phyloP scores from a whole-genome alignment of 2,113 vertebrate species.

The Calidris pugnax region DNA sequence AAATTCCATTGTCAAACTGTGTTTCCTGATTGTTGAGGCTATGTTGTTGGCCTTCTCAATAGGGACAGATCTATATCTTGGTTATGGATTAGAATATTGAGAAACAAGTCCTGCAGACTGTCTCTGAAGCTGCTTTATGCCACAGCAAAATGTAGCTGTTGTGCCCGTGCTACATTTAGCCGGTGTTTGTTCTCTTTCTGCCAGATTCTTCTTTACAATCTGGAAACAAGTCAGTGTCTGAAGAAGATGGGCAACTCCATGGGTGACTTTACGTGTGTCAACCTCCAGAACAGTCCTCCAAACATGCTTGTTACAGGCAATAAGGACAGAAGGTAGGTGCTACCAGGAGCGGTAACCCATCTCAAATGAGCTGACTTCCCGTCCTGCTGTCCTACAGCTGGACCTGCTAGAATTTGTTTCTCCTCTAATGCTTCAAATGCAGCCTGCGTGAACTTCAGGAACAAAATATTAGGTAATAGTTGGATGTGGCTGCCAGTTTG shows the following conservation, averaged over 20 bases:
- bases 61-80: background rate
- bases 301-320: constrained; percentile 91
- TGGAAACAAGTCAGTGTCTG: constrained; percentile 84
- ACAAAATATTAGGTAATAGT: constrained; percentile 67
- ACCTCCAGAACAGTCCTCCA: constrained; percentile 82
- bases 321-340: constrained; percentile 89
- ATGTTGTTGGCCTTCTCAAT: background rate
- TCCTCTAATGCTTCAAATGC: background rate
- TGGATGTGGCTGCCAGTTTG: constrained; percentile 38
- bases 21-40: background rate
- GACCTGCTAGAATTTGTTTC: background rate
- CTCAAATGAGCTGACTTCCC: background rate
- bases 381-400: constrained; percentile 30
- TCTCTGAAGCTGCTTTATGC: background rate
- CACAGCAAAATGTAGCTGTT: rapidly evolving
- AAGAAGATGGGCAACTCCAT: constrained; percentile 82
- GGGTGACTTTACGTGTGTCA: constrained; percentile 91
- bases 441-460: constrained; percentile 10
- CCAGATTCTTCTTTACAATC: constrained; percentile 90
- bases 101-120: background rate
- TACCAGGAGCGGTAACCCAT: background rate
- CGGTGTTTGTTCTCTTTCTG: background rate
- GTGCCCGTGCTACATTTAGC: background rate
- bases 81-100: background rate
- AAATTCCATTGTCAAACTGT: background rate